Percentiles rank a stretch among this genome's conserved stretches.
These are phyloP conservation scores for Aproaerema taeniolella DNA, from an alignment of 2,888 invertebrate species.

Conservation along the genomic window DNA sequence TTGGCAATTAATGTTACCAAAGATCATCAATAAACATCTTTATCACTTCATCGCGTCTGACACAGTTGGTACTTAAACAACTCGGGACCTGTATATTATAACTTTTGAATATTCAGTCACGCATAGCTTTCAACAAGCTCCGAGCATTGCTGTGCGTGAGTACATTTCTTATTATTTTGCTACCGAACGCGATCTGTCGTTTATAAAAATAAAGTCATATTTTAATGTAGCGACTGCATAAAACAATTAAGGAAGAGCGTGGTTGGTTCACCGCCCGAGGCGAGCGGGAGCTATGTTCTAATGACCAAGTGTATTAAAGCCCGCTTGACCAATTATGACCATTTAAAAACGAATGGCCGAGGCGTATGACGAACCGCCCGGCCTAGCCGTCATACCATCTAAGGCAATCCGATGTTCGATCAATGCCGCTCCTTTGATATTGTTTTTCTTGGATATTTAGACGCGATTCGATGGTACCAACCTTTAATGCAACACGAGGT, in stretches of 20 bases:
- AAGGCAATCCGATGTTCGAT: constrained; percentile 62
- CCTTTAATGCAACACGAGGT: constrained; percentile 25
- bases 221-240: constrained; percentile 24
- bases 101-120: constrained; percentile 66
- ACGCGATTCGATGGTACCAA: constrained; percentile 42
- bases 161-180: constrained; percentile 35
- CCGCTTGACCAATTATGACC: constrained; percentile 64
- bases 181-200: constrained; percentile 30
- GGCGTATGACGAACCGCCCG: constrained; percentile 53
- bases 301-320: constrained; percentile 55
- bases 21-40: constrained; percentile 75
- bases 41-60: constrained; percentile 72
- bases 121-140: constrained; percentile 52
- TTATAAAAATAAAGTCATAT: constrained; percentile 24
- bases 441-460: constrained; percentile 51
- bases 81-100: constrained; percentile 52
- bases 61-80: constrained; percentile 57
- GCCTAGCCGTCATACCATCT: constrained; percentile 58
- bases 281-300: constrained; percentile 41
- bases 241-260: constrained; percentile 25
- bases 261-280: constrained; percentile 15
- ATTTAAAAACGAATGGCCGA: constrained; percentile 60
- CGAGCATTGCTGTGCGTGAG: constrained; percentile 23
- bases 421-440: constrained; percentile 55
- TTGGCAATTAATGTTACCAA: constrained; percentile 71